Evolutionary conservation across 2,888 invertebrate genomes (phyloP), one percentile per base, ranked within the genome.

Genomic region (Eupithecia pulchellata): DNA sequence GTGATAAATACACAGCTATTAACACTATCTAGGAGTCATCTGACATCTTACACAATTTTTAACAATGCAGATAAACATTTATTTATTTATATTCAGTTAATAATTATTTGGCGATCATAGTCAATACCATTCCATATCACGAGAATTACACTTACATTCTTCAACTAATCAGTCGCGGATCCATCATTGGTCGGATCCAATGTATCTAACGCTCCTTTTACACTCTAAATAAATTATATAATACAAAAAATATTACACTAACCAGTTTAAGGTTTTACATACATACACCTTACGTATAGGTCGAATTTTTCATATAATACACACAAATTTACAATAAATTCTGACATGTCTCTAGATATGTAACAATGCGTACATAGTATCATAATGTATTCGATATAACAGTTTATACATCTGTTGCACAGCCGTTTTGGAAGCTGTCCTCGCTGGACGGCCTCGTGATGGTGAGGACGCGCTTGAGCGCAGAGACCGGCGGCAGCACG

Each of bases 351-450:
- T 60, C 79, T 82, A 85, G 84, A 85, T 87, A 87, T 85, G 84
- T 83, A 84, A 86, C 79, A 80, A 79, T 75, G 75, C 66, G 66
- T 78, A 75, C 78, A 71, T 77, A 75, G 73, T 66, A 52, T n/a
- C 58, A 36, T 39, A 30, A 60, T 60, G n/a, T 60, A 69, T 63
- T 29, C 27, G 36, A 58, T 72, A 64, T 55, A 75, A 77, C 75
- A 75, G 73, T 84, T 84, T 97, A 98, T 89, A 98, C 98, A 91
- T 98, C 98, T 79, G 98, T 98, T 79, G 98, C 98, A 91, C 98
- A 97, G 84, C 98, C 98, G 93, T 98, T 98, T 90, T 98, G 98
- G 89, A 98, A 98, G 75, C 98, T 97, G 90, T 98, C 98, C 85
- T 98, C 98, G 57, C 97, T 97, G 30, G 98, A 97, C 88, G 97